Evolutionary conservation across 2,113 vertebrate genomes (phyloP).

Genomic region (Halichoerus grypus): DNA sequence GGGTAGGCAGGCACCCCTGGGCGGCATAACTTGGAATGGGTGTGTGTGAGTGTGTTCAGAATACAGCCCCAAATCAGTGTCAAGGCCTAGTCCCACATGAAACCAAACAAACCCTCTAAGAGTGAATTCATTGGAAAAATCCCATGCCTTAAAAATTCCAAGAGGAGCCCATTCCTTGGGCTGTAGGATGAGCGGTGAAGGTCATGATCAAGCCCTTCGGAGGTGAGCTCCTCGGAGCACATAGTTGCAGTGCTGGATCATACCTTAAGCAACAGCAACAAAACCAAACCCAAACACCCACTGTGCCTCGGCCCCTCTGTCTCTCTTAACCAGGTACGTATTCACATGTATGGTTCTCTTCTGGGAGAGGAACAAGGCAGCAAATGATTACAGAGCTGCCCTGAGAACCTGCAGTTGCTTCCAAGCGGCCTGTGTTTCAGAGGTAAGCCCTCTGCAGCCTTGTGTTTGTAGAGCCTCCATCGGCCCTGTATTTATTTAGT

Average conservation of each 20-base stretch:
- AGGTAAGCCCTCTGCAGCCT: not conserved
- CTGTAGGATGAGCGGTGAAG: fast-evolving
- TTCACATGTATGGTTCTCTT: not conserved
- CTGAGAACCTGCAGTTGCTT: not conserved
- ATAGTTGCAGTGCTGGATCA: not conserved
- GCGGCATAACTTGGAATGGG: not conserved
- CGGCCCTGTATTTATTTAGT: conserved; percentile 77
- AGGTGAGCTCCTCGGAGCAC: not conserved
- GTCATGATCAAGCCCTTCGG: not conserved
- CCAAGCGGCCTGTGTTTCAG: conserved; percentile 13
- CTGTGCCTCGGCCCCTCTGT: not conserved
- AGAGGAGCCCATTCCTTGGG: not conserved
- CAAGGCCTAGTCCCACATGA: no score
- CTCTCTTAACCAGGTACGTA: not conserved
- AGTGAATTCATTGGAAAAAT: not conserved
- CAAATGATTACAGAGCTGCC: not conserved
- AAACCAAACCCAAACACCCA: not conserved
- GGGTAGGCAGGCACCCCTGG: not conserved
- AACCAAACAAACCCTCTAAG: not conserved
- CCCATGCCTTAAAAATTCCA: not conserved
- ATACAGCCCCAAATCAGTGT: fast-evolving
- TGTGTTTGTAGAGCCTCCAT: conserved; percentile 70
- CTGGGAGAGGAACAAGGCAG: not conserved
- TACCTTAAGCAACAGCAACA: not conserved
- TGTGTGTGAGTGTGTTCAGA: not conserved